Conservation (phyloP, 2,113 vertebrate genomes). For the Colius striatus region DNA sequence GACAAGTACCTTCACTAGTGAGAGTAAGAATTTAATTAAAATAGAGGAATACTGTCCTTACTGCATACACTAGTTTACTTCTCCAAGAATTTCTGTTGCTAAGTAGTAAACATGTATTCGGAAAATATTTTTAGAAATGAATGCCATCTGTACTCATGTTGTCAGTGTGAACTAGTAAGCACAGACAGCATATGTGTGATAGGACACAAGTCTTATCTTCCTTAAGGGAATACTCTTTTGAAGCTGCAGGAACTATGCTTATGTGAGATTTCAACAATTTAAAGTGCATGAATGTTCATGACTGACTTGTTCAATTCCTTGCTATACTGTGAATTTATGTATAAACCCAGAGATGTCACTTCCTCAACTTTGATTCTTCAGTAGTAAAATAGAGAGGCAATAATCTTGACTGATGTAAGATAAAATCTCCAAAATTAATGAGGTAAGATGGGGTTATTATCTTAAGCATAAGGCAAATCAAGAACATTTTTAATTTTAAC, state of each 20-base stretch:
- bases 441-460: not conserved
- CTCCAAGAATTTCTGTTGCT: not conserved
- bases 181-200: not conserved
- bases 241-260: not conserved
- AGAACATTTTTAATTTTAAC: not conserved
- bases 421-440: not conserved
- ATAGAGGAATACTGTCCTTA: not conserved
- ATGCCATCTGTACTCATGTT: not conserved
- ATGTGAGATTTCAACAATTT: not conserved
- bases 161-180: not conserved
- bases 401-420: not conserved
- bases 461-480: not conserved
- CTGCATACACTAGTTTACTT: not conserved
- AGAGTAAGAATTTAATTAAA: not conserved
- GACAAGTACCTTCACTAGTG: not conserved
- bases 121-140: constrained; percentile 37
- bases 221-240: not conserved
- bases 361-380: not conserved
- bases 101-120: not conserved
- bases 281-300: not conserved
- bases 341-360: not conserved
- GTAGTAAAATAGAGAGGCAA: not conserved
- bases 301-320: not conserved
- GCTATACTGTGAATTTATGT: not conserved
- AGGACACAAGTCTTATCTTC: not conserved